A percentile compares a stretch with the other conserved stretches of the same genome.
Evolutionary conservation across 2,113 vertebrate species (phyloP).

Genomic region (Nesoenas mayeri): DNA sequence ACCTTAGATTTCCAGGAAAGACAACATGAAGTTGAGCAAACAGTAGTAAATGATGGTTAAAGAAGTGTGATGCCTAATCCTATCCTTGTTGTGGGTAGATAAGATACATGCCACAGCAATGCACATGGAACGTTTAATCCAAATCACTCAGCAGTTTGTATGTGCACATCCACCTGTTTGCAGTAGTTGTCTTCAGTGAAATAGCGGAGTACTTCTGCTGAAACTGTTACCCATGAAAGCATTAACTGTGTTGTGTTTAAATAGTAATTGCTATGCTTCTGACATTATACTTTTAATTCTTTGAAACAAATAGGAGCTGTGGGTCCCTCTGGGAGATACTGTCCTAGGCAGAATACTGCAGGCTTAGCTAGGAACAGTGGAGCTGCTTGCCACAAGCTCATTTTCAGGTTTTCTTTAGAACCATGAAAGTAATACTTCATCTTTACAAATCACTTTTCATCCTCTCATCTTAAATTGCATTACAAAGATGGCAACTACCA

Average conservation of each 20-base stretch:
- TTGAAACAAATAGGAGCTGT: neutral
- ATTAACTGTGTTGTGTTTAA: neutral
- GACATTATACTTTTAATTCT: neutral
- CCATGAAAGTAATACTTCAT: no score
- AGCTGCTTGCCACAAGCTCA: neutral
- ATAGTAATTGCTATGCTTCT: neutral
- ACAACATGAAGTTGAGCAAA: neutral
- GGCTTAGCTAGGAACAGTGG: neutral
- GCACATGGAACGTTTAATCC: neutral
- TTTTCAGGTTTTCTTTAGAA: neutral
- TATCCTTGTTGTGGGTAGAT: neutral
- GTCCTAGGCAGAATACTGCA: neutral
- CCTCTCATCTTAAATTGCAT: neutral
- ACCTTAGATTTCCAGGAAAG: neutral
- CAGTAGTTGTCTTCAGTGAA: neutral
- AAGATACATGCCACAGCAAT: accelerated
- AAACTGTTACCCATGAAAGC: neutral
- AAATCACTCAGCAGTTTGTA: neutral
- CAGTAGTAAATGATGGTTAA: neutral
- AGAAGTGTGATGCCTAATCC: neutral
- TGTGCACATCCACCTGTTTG: neutral
- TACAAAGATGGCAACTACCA: neutral
- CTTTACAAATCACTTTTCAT: neutral
- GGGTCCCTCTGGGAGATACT: neutral
- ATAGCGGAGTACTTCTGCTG: neutral